phyloP scores from a whole-genome alignment of 2,888 invertebrate species.

The Willowsia nigromaculata region DNA sequence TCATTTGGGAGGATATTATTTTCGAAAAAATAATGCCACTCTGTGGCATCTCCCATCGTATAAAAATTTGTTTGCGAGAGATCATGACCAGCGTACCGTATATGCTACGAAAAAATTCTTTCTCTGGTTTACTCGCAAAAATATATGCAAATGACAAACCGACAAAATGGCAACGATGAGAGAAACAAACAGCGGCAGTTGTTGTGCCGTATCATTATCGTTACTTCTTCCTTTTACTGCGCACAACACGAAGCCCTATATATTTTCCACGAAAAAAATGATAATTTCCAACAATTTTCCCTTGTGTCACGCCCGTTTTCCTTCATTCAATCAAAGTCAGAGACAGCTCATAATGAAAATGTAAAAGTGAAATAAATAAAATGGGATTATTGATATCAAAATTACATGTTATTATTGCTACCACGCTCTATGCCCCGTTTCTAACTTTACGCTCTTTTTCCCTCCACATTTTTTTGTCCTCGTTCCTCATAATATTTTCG shows the following conservation, averaged over 20 bases:
- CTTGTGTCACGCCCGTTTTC: constrained; percentile 33
- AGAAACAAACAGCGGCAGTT: not conserved
- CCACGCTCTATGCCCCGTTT: not conserved
- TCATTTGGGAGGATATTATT: not conserved
- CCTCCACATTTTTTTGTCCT: not conserved
- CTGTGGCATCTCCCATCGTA: not conserved
- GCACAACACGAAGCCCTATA: not conserved
- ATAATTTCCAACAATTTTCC: not conserved
- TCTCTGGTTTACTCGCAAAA: too few species aligned
- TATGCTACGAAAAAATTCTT: not conserved
- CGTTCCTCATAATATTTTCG: not conserved
- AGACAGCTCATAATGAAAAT: not conserved
- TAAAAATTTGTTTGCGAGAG: not conserved
- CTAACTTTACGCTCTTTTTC: too few species aligned
- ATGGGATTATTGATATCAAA: not conserved
- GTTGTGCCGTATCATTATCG: not conserved
- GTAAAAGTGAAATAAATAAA: not conserved
- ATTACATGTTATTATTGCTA: not conserved
- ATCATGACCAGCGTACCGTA: constrained; percentile 29
- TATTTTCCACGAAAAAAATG: not conserved
- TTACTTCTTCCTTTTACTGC: not conserved
- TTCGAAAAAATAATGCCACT: not conserved
- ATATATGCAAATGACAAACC: not conserved
- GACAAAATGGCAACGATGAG: not conserved
- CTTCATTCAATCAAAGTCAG: constrained; percentile 54